These are phyloP conservation scores for Drosophila novamexicana DNA, from an alignment of 1,140 invertebrate genomes.

Conservation along the genomic window DNA sequence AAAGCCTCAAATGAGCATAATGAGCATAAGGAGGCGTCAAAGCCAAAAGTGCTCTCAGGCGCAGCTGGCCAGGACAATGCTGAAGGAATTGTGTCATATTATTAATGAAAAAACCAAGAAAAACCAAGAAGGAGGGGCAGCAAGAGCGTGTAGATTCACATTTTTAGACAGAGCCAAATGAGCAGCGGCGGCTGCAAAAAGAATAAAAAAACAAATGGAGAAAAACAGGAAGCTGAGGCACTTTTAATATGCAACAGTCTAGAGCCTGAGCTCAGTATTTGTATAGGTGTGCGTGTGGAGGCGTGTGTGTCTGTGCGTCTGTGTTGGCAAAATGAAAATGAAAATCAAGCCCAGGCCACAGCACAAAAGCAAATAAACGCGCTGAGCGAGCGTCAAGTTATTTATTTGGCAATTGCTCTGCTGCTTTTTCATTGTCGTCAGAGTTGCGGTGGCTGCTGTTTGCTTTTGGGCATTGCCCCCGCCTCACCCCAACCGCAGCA, in stretches of 20 bases:
- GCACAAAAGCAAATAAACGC: constrained; percentile 74
- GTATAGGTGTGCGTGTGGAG: constrained; percentile 20
- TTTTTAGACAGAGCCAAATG: constrained; percentile 53
- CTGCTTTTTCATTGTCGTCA: constrained; percentile 72
- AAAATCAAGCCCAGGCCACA: constrained; percentile 59
- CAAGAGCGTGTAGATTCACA: constrained; percentile 17
- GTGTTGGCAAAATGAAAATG: constrained; percentile 60
- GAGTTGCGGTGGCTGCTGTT: constrained; percentile 63
- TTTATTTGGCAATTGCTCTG: constrained; percentile 79
- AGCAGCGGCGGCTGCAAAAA: constrained; percentile 49
- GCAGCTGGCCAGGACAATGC: constrained; percentile 69
- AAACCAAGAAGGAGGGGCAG: neutral
- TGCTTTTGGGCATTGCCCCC: constrained; percentile 67
- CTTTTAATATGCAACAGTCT: constrained; percentile 75
- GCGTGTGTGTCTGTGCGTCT: constrained; percentile 21
- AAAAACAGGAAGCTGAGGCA: constrained; percentile 67
- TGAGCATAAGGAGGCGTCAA: constrained; percentile 74
- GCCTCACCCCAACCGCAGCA: constrained; percentile 6
- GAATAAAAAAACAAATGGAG: constrained; percentile 31
- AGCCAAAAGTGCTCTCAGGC: constrained; percentile 76
- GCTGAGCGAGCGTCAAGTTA: constrained; percentile 72
- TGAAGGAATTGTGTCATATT: constrained; percentile 77
- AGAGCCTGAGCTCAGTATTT: constrained; percentile 5
- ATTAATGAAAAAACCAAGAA: constrained; percentile 74
- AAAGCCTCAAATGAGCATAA: constrained; percentile 80